These are phyloP conservation scores for Calameuta filiformis DNA, from an alignment of 2,888 invertebrate species.

Conservation along the genomic window DNA sequence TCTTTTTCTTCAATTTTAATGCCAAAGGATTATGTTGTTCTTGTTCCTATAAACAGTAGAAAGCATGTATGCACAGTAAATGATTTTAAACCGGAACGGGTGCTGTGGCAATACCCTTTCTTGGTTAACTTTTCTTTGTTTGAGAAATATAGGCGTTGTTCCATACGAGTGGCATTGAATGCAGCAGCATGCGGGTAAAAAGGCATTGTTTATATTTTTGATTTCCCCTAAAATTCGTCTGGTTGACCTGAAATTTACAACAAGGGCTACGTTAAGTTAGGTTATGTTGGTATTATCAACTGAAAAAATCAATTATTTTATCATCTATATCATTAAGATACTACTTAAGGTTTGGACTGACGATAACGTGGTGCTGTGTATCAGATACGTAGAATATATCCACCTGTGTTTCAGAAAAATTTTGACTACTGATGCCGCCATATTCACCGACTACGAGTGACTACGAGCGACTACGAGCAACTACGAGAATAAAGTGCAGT, in stretches of 20 bases:
- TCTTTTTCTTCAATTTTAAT: slow-evolving; percentile 64
- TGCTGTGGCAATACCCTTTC: slow-evolving; percentile 68
- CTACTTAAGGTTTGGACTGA: slow-evolving; percentile 7
- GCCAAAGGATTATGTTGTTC: slow-evolving; percentile 74
- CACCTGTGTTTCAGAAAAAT: slow-evolving; percentile 40
- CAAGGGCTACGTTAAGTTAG: too few relatives aligned
- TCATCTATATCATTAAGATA: neutral
- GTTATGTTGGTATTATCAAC: slow-evolving; percentile 13
- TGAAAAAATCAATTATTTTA: slow-evolving; percentile 14
- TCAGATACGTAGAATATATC: slow-evolving; percentile 14
- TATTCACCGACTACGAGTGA: neutral
- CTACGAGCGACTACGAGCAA: neutral
- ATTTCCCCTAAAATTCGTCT: slow-evolving; percentile 30
- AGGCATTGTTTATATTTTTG: slow-evolving; percentile 19
- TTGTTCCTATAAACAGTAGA: slow-evolving; percentile 65
- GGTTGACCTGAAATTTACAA: too few relatives aligned
- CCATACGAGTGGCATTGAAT: slow-evolving; percentile 48
- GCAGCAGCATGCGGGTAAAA: slow-evolving; percentile 10
- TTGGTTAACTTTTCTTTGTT: slow-evolving; percentile 73
- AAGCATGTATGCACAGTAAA: slow-evolving; percentile 9
- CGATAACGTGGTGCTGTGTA: neutral
- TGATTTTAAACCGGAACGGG: neutral
- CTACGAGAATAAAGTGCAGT: neutral
- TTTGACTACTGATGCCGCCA: slow-evolving; percentile 24
- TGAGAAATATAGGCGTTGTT: slow-evolving; percentile 64